A percentile compares a stretch with the other conserved stretches of the same genome.
phyloP scores from a whole-genome alignment of 2,888 invertebrate species.

The Hypomecis atomaria region DNA sequence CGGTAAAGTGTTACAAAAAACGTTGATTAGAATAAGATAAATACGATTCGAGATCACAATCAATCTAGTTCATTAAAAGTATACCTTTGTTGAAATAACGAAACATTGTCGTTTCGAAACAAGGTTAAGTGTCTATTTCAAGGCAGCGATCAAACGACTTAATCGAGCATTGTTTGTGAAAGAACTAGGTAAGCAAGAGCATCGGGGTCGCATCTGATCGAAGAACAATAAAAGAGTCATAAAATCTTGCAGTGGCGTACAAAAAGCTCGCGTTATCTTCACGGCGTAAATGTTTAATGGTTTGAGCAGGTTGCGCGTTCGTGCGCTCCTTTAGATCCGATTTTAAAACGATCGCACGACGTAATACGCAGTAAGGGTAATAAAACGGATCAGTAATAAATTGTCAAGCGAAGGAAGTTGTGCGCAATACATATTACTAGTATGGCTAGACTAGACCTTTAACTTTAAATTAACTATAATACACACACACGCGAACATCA shows the following conservation, averaged over 20 bases:
- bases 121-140: constrained; percentile 44
- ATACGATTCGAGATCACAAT: constrained; percentile 22
- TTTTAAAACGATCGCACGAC: constrained; percentile 69
- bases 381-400: constrained; percentile 9
- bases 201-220: constrained; percentile 66
- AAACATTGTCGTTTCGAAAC: constrained; percentile 30
- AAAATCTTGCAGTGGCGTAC: constrained; percentile 72
- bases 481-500: too few species aligned
- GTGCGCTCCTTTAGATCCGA: constrained; percentile 68
- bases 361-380: constrained; percentile 20
- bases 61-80: constrained; percentile 28
- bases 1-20: constrained; percentile 16
- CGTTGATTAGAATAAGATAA: constrained; percentile 28
- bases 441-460: background rate
- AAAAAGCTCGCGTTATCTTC: constrained; percentile 78
- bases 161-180: constrained; percentile 65
- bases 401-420: background rate
- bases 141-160: constrained; percentile 56
- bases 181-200: constrained; percentile 63
- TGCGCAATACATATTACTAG: background rate
- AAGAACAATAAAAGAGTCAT: constrained; percentile 75
- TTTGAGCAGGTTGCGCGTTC: constrained; percentile 57
- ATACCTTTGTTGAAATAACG: constrained; percentile 29
- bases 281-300: constrained; percentile 79
- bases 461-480: too few species aligned